Base-by-base conservation (phyloP, 2,888 invertebrate genomes). In the Exephanes ischioxanthus region DNA sequence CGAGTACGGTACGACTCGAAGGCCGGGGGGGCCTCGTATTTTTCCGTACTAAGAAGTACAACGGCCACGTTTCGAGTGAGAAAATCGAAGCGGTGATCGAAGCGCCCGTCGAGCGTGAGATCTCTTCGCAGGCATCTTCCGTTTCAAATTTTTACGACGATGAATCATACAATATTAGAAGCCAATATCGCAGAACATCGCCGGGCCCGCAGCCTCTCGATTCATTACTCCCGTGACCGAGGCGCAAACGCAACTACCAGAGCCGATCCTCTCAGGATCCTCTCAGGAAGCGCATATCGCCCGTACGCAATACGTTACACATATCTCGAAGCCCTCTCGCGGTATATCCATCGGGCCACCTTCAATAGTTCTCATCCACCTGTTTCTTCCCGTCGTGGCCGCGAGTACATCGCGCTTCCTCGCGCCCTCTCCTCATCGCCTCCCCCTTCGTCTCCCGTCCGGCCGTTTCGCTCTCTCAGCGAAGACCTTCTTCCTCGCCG, bases 291-390 rank as follows among this genome's bases (percentile, higher is more conserved):
- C 45, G 51, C 63, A 14, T 33, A 33, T 63, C 33, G 51, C n/a
- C 51, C 51, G 37, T 70, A 70, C 70, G 70, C 70, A 70, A 33
- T 70, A 70, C 26, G 48, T 70, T 70, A 70, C 19, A 79, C 51
- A 33, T 79, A 79, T 79, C 71, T 53, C 51, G 11, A 72, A 11
- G 45, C 45, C 45, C n/a, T 53, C 37, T 70, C 63, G 11, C 51
- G 19, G 33, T 37, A 51, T 55, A 26, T n/a, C 71, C 19, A 72
- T 80, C 80, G 66, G 41, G 48, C 45, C 48, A 77, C 67, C 78
- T 78, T 48, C 66, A 22, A 81, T 67, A 73, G 68, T 87, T 80
- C 76, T 86, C 85, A 80, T 84, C 84, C 83, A 85, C 83, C 80
- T 76, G 58, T 80, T 86, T 76, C 41, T 67, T 22, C 66, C 63